These are phyloP conservation scores for Seriola aureovittata DNA, from an alignment of 2,113 vertebrate species.

Conservation along the genomic window DNA sequence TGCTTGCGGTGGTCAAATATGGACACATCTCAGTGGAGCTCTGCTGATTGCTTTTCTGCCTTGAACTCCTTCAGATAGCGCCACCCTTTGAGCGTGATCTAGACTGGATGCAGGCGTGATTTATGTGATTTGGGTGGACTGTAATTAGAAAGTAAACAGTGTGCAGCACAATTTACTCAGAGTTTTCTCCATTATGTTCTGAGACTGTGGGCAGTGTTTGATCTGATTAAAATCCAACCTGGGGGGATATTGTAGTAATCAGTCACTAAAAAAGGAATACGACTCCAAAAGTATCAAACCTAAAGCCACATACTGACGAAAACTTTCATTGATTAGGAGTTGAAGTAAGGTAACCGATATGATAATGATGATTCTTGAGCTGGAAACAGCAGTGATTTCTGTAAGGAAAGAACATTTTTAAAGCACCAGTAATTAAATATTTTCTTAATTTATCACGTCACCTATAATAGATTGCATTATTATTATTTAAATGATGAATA, in stretches of 20 bases:
- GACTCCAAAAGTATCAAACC: constrained; percentile 21
- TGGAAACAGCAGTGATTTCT: neutral
- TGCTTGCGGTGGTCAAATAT: constrained; percentile 69
- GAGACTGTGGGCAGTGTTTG: constrained; percentile 50
- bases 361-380: neutral
- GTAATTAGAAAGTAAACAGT: constrained; percentile 73
- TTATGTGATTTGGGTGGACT: constrained; percentile 65
- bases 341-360: neutral
- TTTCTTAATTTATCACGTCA: constrained; percentile 4
- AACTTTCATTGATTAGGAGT: neutral
- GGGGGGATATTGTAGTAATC: constrained; percentile 50
- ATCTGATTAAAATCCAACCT: constrained; percentile 60
- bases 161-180: constrained; percentile 43
- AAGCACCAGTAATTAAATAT: neutral
- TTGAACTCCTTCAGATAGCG: constrained; percentile 64
- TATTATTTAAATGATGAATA: neutral
- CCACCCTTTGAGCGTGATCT: constrained; percentile 58
- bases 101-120: constrained; percentile 60
- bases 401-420: neutral
- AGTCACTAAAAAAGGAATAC: constrained; percentile 17
- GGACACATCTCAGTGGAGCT: constrained; percentile 67
- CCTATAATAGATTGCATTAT: neutral
- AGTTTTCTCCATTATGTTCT: constrained; percentile 61
- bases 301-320: neutral
- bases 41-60: constrained; percentile 74